phyloP scores from a whole-genome alignment of 2,888 invertebrate genomes.

The Caenorhabditis becei region DNA sequence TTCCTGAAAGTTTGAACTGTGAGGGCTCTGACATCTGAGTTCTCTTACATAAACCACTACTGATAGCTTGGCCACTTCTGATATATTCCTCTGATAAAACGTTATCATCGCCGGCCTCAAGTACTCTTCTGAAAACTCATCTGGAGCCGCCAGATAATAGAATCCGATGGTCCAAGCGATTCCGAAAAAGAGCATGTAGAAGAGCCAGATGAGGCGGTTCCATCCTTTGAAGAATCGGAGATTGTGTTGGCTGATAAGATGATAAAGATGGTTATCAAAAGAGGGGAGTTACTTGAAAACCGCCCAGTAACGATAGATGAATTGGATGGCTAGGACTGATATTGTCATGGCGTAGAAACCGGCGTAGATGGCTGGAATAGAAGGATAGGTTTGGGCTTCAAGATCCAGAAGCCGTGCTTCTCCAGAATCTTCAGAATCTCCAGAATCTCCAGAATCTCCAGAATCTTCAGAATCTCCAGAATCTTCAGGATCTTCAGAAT shows the following conservation, averaged over 20 bases:
- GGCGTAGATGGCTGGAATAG: slow-evolving; percentile 7
- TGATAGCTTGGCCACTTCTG: not conserved
- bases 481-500: not conserved
- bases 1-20: not conserved
- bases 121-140: not conserved
- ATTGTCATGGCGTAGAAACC: slow-evolving; percentile 15
- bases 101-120: slow-evolving; percentile 1
- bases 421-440: too few relatives aligned
- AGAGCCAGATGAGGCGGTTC: not conserved
- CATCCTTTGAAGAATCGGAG: not conserved
- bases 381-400: not conserved
- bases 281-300: not conserved
- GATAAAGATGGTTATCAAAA: not conserved
- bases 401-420: not conserved
- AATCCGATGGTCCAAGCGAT: not conserved
- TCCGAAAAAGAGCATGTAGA: not conserved
- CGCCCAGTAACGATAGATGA: slow-evolving; percentile 15
- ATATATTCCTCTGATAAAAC: not conserved
- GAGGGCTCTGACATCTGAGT: too few relatives aligned
- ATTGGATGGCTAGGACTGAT: slow-evolving; percentile 4
- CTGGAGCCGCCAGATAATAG: not conserved
- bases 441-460: too few relatives aligned
- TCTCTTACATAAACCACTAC: not conserved
- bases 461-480: not conserved
- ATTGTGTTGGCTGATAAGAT: not conserved